Conservation (phyloP, 2,113 vertebrate species). For the Saguinus imperator region DNA sequence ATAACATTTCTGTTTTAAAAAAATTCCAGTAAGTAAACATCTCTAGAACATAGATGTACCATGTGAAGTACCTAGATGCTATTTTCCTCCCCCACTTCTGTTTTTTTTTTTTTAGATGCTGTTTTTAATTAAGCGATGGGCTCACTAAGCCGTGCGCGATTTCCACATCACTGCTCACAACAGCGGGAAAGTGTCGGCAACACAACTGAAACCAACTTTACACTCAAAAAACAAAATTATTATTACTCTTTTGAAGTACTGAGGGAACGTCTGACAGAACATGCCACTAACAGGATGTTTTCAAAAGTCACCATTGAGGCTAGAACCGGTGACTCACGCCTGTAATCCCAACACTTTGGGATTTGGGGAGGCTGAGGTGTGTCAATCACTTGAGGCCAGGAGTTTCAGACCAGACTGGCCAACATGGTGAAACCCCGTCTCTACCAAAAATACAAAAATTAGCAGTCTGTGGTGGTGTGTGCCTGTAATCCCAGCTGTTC, state of each 20-base stretch:
- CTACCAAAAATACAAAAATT: background rate
- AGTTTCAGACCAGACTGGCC: too few species aligned
- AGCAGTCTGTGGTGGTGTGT: background rate
- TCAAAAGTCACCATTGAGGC: background rate
- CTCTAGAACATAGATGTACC: background rate
- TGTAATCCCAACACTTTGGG: too few species aligned
- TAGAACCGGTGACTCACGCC: too few species aligned
- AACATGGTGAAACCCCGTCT: too few species aligned
- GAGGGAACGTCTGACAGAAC: background rate
- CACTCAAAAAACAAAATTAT: slow-evolving; percentile 1
- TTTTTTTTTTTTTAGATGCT: too few species aligned
- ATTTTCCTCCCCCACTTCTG: background rate
- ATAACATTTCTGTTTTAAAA: background rate
- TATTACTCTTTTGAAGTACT: background rate
- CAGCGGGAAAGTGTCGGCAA: background rate
- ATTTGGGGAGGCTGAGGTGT: too few species aligned
- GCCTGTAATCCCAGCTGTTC: background rate
- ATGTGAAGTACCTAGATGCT: background rate
- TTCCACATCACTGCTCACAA: background rate
- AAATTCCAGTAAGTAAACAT: background rate
- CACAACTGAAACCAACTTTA: background rate
- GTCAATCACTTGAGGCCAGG: too few species aligned
- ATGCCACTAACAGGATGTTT: background rate
- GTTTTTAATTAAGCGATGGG: background rate
- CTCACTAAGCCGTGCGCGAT: background rate